Base-by-base conservation (phyloP, 2,113 vertebrate genomes). In the Chiloscyllium plagiosum region DNA sequence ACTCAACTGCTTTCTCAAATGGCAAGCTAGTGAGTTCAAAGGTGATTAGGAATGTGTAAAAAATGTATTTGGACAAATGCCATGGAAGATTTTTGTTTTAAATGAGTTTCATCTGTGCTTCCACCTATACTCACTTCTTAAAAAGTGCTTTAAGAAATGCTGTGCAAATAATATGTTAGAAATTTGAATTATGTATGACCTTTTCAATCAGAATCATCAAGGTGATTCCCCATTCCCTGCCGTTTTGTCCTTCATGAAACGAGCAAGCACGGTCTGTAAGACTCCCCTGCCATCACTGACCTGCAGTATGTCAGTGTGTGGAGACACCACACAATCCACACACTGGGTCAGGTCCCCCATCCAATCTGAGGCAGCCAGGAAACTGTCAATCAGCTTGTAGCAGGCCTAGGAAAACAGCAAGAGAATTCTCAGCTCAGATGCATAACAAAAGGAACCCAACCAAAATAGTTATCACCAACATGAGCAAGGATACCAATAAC, bases 301-400 rank as follows among this genome's bases (percentile, higher is more conserved):
- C 97, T 97, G 97, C n/a, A 99, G 97, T 7, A 97, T 92, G 42
- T 96, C 24, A 0, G 97, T 96, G 92, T 98, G 97, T 0, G 98
- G 97, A 15, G 98, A 97, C 89, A 98, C 96, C 65, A 98, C 96
- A 1, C 98, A 98, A 97, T 99, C 99, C 3, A 97, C 97, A 22
- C 98, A 98, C 96, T 98, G 98, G 0, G 98, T 99, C 96, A 99
- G 97, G 96, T 98, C 97, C 42, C 98, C 98, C 37, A 98, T 97
- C 94, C 98, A 97, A 96, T 98, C 97, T 0, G 96, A 96, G 0
- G 97, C 97, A 72, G 97, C 98, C 96, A 99, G 96, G 95, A 99
- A 98, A 96, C 97, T 97, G 96, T 99, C 99, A 0, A 99, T 98
- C 96, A 99, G 97, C 96, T 96, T 86, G 96, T 98, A 98, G 96